Evolutionary conservation across 2,113 vertebrate species (phyloP).

Genomic region (Calonectris borealis): DNA sequence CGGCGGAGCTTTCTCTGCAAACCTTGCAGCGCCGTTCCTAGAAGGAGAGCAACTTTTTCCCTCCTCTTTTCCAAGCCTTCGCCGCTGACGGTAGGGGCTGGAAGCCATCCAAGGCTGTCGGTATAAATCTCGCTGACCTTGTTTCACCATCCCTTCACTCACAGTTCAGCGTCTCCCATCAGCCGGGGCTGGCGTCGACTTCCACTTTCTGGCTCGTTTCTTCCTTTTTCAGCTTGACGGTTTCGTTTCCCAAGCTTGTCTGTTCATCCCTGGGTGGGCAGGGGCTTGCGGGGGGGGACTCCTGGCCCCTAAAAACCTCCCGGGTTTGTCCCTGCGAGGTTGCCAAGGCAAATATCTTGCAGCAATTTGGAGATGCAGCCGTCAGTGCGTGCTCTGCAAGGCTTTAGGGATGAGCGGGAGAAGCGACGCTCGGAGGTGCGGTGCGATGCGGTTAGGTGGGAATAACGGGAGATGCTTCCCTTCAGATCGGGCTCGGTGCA

Average conservation of each 20-base stretch:
- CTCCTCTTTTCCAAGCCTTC: constrained; percentile 29
- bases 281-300: background rate
- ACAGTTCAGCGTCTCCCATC: background rate
- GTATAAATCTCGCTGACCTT: constrained; percentile 47
- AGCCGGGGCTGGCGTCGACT: background rate
- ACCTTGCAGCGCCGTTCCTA: background rate
- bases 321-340: background rate
- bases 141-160: constrained; percentile 24
- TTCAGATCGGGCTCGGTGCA: background rate
- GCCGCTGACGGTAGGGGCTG: background rate
- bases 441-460: accelerated
- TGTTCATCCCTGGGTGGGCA: constrained; percentile 4
- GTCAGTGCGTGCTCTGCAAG: background rate
- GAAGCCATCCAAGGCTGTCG: background rate
- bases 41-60: constrained; percentile 55
- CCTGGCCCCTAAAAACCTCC: background rate
- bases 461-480: background rate
- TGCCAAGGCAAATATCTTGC: background rate
- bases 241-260: background rate
- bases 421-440: accelerated
- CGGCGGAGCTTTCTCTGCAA: background rate
- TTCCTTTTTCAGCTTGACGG: background rate
- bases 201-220: constrained; percentile 31
- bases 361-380: background rate
- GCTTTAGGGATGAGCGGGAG: background rate